phyloP scores from a whole-genome alignment of 2,888 invertebrate species.

The Eulithis testata region DNA sequence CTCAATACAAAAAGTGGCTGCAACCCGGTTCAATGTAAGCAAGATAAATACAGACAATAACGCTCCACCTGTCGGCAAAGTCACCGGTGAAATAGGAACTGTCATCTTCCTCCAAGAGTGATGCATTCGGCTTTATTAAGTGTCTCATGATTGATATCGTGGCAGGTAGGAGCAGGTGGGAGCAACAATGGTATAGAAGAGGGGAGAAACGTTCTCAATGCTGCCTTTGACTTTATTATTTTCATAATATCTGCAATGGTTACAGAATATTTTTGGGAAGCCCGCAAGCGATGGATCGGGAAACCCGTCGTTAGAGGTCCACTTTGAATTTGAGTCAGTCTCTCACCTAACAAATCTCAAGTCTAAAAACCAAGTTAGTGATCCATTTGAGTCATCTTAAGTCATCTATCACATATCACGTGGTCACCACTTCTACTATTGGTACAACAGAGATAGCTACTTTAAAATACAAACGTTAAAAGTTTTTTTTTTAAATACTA shows the following conservation, averaged over 20 bases:
- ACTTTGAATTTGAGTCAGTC: too few species aligned
- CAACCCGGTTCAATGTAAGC: constrained; percentile 42
- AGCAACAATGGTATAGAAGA: constrained; percentile 43
- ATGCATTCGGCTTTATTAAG: constrained; percentile 72
- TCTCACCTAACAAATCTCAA: too few species aligned
- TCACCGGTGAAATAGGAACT: constrained; percentile 37
- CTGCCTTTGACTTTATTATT: constrained; percentile 29
- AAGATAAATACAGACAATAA: constrained; percentile 33
- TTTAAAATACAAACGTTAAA: too few species aligned
- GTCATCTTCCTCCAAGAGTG: constrained; percentile 45
- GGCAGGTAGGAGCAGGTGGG: constrained; percentile 66
- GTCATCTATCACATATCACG: too few species aligned
- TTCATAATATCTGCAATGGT: constrained; percentile 9
- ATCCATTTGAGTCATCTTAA: too few species aligned
- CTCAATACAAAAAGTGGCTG: constrained; percentile 25
- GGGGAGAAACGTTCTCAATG: constrained; percentile 26
- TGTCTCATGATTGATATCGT: constrained; percentile 76
- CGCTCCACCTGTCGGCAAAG: constrained; percentile 33
- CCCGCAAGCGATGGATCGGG: not conserved
- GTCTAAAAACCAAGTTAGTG: too few species aligned
- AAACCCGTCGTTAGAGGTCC: too few species aligned
- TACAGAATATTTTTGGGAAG: not conserved
- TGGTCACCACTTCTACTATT: too few species aligned
- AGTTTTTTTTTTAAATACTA: too few species aligned
- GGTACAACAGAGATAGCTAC: too few species aligned